Base-by-base conservation (phyloP, 2,888 invertebrate genomes). In the Antheraea assamensis region DNA sequence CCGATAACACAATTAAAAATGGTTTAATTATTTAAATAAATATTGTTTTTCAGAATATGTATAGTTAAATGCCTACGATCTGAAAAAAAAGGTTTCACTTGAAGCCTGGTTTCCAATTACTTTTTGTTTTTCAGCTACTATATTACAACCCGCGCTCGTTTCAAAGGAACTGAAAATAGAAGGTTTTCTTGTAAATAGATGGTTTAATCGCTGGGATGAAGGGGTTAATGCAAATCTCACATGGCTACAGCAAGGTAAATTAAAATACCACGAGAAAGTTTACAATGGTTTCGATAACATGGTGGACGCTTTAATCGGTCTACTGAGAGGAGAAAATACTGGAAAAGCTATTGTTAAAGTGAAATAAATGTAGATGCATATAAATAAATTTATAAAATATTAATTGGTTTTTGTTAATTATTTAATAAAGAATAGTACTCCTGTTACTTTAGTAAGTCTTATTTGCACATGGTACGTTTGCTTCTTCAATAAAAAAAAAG, bases 211-310 rank as follows among this genome's bases (percentile, higher is more conserved):
- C 73, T 96, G 95, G 95, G 84, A 90, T 31, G 96, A 97, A 87
- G 97, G 96, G 3, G 93, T 96, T 47, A 83, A 92, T 47, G 95
- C 96, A 78, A 96, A 97, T 87, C 81, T 95, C n/a, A 87, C 95
- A 75, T 96, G 96, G 96, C 89, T 97, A 75, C 88, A 90, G 71
- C 95, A 96, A 91, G 97, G 97, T 64, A 97, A 97, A 89, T 81
- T 97, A 19, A 95, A 96, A 82, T 96, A 96, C 83, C 92, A 93
- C 77, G 97, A 97, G 88, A 96, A 97, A 70, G 84, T 96, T 2
- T 96, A 96, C 3, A 90, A 96, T 75, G 97, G 97, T 3, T 97
- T 97, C 87, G 96, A 97, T 77, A 97, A 97, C 80, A 96, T 96
- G 95, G 96, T 96, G 2, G 93, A 96, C 71, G 97, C 97, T 55